Evolutionary conservation across 92 coral and sea anemone species (phyloP).

Genomic region (Micromussa lordhowensis): DNA sequence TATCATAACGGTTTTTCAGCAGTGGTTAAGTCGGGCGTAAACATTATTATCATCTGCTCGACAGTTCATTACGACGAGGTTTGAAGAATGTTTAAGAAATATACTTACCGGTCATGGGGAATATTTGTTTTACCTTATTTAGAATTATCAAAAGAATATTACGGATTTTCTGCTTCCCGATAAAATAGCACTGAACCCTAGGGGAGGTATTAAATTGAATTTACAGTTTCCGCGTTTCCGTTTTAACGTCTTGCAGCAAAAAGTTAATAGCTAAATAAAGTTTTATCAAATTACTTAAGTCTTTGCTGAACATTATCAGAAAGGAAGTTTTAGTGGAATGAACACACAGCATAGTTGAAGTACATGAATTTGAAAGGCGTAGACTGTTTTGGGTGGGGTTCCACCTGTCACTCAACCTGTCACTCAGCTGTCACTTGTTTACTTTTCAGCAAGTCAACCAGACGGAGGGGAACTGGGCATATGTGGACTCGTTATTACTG

Average conservation of each 20-base stretch:
- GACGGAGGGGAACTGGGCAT: conserved; percentile 94
- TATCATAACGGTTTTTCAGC: background rate
- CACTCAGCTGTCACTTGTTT: conserved; percentile 39
- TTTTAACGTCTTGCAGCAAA: background rate
- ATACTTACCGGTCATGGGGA: background rate
- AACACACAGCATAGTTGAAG: background rate
- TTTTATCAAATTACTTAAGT: background rate
- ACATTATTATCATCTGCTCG: no score
- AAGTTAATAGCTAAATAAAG: background rate
- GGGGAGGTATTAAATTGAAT: background rate
- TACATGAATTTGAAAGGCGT: conserved; percentile 5
- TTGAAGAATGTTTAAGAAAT: background rate
- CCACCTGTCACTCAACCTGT: conserved; percentile 33
- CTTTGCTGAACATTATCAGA: background rate
- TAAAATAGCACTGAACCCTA: background rate
- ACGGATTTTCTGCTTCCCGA: background rate
- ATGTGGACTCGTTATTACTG: conserved; percentile 81
- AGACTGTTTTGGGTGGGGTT: conserved; percentile 41
- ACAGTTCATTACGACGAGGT: background rate
- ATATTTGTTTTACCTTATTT: background rate
- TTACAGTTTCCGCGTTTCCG: background rate
- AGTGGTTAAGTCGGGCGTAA: background rate
- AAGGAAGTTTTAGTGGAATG: background rate
- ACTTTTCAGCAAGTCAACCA: conserved; percentile 80
- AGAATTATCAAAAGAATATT: background rate